Conservation (phyloP, 2,797 vertebrate species). For the Fundulus diaphanus region DNA sequence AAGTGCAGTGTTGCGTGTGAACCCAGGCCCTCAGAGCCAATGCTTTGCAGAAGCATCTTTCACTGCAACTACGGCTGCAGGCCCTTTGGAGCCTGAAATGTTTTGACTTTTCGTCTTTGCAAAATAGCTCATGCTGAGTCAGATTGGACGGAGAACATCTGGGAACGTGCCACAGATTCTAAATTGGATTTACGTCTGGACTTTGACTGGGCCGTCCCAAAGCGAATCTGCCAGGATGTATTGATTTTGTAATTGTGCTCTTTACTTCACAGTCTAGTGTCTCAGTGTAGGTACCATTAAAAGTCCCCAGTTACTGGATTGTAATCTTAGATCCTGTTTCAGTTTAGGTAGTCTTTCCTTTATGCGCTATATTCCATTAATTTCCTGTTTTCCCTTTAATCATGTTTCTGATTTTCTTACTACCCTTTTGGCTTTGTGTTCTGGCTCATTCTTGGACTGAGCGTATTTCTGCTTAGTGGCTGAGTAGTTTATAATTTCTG, state of each 20-base stretch:
- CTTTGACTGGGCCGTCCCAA: background rate
- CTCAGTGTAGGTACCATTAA: background rate
- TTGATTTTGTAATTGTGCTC: background rate
- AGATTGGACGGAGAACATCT: no score
- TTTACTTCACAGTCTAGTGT: background rate
- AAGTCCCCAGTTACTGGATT: background rate
- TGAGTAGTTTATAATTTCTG: background rate
- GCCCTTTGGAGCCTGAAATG: no score
- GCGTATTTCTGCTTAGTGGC: background rate
- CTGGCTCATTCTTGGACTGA: background rate
- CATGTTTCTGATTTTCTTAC: background rate
- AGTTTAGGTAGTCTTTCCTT: background rate
- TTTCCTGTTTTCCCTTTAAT: background rate
- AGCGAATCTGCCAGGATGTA: background rate
- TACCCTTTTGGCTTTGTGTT: background rate
- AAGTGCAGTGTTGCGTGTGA: no score
- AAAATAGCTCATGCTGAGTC: no score
- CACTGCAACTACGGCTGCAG: no score
- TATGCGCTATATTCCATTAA: background rate
- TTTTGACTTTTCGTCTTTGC: no score
- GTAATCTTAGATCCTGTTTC: background rate
- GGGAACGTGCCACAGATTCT: no score
- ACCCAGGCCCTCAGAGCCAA: no score
- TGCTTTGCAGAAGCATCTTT: no score
- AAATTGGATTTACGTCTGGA: no score